Conservation (phyloP, 2,797 vertebrate species). For the Cichlasoma orientale region DNA sequence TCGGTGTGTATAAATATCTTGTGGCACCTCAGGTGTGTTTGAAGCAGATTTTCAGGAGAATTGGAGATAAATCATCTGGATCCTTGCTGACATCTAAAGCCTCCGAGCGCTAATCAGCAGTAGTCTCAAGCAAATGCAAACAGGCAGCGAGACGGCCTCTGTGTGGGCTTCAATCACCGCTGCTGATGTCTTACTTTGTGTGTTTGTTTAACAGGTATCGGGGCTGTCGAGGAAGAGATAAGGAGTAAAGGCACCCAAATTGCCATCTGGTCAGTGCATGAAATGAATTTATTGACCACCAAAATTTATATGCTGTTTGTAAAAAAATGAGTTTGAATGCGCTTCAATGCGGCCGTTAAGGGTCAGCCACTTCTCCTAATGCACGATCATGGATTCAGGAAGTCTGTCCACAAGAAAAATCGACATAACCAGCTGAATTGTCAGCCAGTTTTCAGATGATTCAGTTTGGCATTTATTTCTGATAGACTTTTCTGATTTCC, state of each 20-base stretch:
- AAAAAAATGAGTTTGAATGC: neutral
- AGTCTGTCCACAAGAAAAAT: neutral
- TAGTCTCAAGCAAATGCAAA: conserved; percentile 50
- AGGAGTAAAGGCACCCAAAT: neutral
- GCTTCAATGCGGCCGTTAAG: neutral
- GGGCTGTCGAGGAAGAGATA: conserved; percentile 21
- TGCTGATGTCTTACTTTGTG: conserved; percentile 38
- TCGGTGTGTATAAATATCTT: conserved; percentile 39
- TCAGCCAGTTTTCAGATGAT: neutral
- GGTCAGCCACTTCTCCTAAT: neutral
- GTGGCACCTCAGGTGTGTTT: conserved; percentile 55
- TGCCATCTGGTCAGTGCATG: neutral
- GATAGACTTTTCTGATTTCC: neutral
- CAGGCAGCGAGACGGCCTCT: conserved; percentile 47
- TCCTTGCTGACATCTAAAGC: conserved; percentile 56
- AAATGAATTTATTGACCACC: neutral
- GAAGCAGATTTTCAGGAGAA: conserved; percentile 54
- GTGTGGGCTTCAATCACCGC: conserved; percentile 53
- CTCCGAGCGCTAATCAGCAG: conserved; percentile 55
- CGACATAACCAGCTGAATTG: neutral
- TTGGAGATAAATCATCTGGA: conserved; percentile 59
- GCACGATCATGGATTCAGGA: neutral
- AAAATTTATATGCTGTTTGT: too few relatives aligned
- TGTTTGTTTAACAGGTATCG: conserved; percentile 44
- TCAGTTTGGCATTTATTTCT: neutral